phyloP scores from a whole-genome alignment of 30 jellyfish, hydroid and myxozoan genomes.

The Rhopilema esculentum region DNA sequence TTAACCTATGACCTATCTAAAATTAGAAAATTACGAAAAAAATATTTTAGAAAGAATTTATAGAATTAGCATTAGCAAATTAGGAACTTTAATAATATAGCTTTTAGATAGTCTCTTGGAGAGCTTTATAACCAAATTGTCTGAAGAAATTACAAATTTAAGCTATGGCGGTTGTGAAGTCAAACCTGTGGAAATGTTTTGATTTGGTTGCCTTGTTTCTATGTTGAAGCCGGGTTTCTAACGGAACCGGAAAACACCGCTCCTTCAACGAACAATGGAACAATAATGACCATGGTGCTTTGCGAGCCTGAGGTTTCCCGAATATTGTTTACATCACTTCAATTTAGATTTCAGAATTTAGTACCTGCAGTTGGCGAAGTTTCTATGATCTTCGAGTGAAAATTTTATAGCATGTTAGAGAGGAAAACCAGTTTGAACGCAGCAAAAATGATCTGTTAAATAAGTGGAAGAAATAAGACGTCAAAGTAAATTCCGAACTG shows the following conservation, averaged over 20 bases:
- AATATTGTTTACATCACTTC: constrained; percentile 33
- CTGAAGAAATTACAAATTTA: too few species aligned
- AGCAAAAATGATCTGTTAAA: neutral
- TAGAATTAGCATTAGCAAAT: too few species aligned
- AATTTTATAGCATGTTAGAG: neutral
- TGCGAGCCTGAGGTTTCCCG: constrained; percentile 58
- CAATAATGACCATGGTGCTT: constrained; percentile 68
- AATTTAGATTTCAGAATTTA: neutral
- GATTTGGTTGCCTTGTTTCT: neutral
- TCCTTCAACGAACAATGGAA: constrained; percentile 10
- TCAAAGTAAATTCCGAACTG: neutral
- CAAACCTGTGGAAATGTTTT: neutral
- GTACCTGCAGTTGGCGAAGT: neutral
- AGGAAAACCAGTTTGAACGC: neutral
- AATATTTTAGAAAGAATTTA: too few species aligned
- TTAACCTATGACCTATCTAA: too few species aligned
- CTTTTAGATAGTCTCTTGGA: too few species aligned
- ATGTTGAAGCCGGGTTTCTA: neutral
- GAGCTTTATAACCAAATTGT: too few species aligned
- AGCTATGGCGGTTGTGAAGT: neutral
- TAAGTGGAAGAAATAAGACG: neutral
- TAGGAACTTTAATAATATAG: too few species aligned
- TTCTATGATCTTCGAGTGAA: neutral
- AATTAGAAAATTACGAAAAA: too few species aligned
- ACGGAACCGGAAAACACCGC: neutral